Conservation (phyloP, 2,113 vertebrate genomes). For the Calonectris borealis region DNA sequence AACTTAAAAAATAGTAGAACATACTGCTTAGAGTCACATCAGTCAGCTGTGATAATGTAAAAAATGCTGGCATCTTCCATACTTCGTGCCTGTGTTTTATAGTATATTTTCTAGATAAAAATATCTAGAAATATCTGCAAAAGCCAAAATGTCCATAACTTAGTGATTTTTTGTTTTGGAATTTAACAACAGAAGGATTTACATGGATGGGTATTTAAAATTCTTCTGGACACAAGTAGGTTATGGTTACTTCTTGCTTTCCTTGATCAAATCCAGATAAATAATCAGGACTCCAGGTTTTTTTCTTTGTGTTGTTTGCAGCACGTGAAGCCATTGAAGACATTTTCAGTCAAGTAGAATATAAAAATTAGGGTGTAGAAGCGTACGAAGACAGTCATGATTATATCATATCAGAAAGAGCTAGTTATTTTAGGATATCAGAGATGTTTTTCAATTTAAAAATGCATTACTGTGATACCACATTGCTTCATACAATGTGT, state of each 20-base stretch:
- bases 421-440: neutral
- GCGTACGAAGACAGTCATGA: neutral
- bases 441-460: neutral
- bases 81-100: neutral
- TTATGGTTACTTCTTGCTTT: neutral
- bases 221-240: neutral
- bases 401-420: neutral
- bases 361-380: neutral
- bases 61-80: neutral
- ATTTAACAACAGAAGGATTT: neutral
- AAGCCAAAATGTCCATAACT: neutral
- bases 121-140: neutral
- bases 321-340: neutral
- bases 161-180: neutral
- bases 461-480: neutral
- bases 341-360: neutral
- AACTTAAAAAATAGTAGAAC: neutral
- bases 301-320: neutral
- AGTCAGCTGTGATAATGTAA: neutral
- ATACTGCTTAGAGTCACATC: neutral
- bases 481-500: neutral
- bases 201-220: neutral
- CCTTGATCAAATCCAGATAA: neutral
- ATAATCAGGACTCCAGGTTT: neutral
- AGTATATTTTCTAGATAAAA: neutral